phyloP scores from a whole-genome alignment of 2,797 vertebrate genomes.

The Anomalospiza imberbis region DNA sequence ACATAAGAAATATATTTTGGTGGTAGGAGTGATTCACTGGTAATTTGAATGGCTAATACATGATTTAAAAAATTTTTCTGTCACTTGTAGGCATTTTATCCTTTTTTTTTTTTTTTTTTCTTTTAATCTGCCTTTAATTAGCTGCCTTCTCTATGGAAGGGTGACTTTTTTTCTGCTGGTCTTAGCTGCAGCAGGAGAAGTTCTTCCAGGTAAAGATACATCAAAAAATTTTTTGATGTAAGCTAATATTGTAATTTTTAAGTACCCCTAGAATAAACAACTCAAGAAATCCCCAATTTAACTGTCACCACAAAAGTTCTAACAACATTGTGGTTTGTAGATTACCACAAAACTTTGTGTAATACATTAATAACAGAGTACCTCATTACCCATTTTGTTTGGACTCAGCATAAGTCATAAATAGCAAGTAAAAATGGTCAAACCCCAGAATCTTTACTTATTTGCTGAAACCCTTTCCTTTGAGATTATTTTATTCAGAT shows the following conservation, averaged over 20 bases:
- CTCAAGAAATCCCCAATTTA: not conserved
- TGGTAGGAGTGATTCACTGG: not conserved
- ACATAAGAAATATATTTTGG: not conserved
- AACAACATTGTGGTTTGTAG: not conserved
- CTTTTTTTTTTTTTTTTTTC: not conserved
- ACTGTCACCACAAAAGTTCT: not conserved
- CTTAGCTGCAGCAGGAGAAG: not conserved
- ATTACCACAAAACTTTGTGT: not conserved
- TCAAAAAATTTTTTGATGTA: not conserved
- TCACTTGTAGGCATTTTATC: not conserved
- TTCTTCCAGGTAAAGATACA: not conserved
- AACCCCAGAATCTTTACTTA: not conserved
- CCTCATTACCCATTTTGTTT: not conserved
- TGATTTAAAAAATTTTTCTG: not conserved
- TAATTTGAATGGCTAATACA: not conserved
- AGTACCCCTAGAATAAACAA: not conserved
- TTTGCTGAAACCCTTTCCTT: not conserved
- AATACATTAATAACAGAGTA: not conserved
- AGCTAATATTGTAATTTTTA: not conserved
- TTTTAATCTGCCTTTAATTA: not conserved
- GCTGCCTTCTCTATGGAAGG: not conserved
- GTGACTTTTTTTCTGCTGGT: not conserved
- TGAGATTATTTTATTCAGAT: not conserved
- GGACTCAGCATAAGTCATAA: not conserved
- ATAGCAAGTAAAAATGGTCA: not conserved